Base-by-base conservation (phyloP, 92 coral and sea anemone genomes). In the Phenganax subtilis region DNA sequence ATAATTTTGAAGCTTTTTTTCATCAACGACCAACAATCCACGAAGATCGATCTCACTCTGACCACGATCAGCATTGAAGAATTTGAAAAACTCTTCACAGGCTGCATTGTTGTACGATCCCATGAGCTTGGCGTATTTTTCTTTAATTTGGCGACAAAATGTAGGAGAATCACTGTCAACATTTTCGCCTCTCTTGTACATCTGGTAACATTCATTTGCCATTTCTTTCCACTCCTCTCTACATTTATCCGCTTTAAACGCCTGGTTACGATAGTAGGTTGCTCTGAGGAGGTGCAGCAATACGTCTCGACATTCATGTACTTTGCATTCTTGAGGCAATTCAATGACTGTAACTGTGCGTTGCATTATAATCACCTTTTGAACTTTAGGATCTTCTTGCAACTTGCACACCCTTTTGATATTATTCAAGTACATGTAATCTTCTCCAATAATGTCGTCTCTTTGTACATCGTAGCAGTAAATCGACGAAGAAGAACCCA, bases 31-130 rank as follows among this genome's bases (percentile, higher is more conserved):
- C 20, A 82, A 54, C 47, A 71, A 76, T 16, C 85, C 85, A 55
- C 71, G 85, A 54, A 15, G 72, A 66, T 84, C 87, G n/a, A 84
- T 84, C 84, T 84, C 87, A 57, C 78, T 84, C 6, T 84, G 59
- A 68, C 58, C 27, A 17, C 87, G 87, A 12, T 51, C 64, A 51
- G 71, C 69, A 72, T 84, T 77, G 81, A 67, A 84, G 57, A 84
- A 69, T 7, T 37, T 15, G 47, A 84, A 84, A 17, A 84, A 67
- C 58, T 75, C 83, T 6, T 84, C 60, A 6, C 83, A 84, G 57
- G 87, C 84, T 15, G 29, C 54, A 44, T 54, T 44, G 77, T 84
- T 63, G 71, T 66, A 56, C 25, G 72, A 67, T n/a, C 29, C 68
- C 87, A 84, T 76, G 8, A 84, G 60, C 0, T 20, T 61, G 15